Conservation (phyloP, 2,113 vertebrate species). For the Rhinolophus ferrumequinum region DNA sequence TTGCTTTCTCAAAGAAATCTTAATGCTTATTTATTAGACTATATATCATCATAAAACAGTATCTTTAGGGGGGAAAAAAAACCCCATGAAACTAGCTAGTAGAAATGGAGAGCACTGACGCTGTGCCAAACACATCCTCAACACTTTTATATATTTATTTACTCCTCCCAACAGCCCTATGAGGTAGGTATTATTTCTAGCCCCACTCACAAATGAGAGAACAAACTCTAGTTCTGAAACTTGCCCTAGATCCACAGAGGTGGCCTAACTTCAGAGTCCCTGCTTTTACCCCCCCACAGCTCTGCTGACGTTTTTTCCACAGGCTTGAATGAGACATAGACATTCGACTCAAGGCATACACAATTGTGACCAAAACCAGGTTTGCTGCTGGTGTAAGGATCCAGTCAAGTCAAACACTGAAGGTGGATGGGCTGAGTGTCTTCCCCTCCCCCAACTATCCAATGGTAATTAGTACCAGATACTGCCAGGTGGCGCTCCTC, state of each 20-base stretch:
- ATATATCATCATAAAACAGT: not conserved
- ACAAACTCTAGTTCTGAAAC: not conserved
- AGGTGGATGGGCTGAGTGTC: too few relatives aligned
- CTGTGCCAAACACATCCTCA: not conserved
- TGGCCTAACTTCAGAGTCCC: too few relatives aligned
- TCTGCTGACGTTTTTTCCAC: not conserved
- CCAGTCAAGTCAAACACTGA: too few relatives aligned
- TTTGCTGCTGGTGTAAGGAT: not conserved
- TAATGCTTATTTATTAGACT: not conserved
- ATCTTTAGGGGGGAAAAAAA: not conserved
- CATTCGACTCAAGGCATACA: not conserved
- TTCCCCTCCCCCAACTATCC: accelerated
- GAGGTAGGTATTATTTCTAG: not conserved
- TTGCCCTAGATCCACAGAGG: not conserved
- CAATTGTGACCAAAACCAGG: not conserved
- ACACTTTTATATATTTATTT: not conserved
- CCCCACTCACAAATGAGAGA: not conserved
- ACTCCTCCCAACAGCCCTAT: not conserved
- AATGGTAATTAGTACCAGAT: not conserved
- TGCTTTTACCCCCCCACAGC: too few relatives aligned
- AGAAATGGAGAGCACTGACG: not conserved
- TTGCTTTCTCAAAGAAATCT: not conserved
- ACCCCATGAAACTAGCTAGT: not conserved
- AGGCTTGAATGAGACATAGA: not conserved
- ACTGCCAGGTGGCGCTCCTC: not conserved